These are phyloP conservation scores for Oreohelix idahoensis DNA, from an alignment of 1,140 invertebrate species.

Conservation along the genomic window DNA sequence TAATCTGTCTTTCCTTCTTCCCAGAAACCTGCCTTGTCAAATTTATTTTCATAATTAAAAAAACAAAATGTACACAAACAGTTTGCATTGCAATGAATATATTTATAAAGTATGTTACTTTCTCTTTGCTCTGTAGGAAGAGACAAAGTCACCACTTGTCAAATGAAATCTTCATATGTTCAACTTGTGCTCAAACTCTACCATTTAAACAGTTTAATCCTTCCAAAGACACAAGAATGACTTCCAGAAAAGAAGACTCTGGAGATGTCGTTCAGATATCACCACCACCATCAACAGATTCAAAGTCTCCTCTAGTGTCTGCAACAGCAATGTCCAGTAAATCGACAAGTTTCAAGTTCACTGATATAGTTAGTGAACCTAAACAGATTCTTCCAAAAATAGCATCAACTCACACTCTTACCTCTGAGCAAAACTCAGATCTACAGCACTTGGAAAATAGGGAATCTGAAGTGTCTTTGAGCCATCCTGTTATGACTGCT, in stretches of 20 bases:
- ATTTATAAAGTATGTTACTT: too few relatives aligned
- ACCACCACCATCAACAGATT: not conserved
- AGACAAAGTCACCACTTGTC: conserved; percentile 38
- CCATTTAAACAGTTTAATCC: conserved; percentile 18
- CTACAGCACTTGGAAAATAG: not conserved
- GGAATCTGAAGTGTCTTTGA: not conserved
- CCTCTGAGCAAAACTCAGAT: not conserved
- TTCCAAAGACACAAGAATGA: not conserved
- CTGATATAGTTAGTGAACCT: not conserved
- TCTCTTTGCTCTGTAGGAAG: conserved; percentile 21
- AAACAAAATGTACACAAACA: too few relatives aligned
- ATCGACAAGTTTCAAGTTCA: too few relatives aligned
- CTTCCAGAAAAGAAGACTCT: not conserved
- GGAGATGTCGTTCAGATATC: not conserved
- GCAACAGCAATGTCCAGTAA: not conserved
- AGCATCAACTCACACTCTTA: not conserved
- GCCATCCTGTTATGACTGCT: not conserved
- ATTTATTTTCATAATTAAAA: too few relatives aligned
- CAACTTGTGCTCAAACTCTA: conserved; percentile 27
- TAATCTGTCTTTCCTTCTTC: too few relatives aligned
- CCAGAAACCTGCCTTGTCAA: too few relatives aligned
- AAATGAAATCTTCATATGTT: conserved; percentile 35
- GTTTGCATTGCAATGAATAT: too few relatives aligned
- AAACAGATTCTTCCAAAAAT: not conserved
- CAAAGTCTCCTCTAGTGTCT: too few relatives aligned